Conservation (phyloP, 2,797 vertebrate species). For the Sternotherus odoratus region DNA sequence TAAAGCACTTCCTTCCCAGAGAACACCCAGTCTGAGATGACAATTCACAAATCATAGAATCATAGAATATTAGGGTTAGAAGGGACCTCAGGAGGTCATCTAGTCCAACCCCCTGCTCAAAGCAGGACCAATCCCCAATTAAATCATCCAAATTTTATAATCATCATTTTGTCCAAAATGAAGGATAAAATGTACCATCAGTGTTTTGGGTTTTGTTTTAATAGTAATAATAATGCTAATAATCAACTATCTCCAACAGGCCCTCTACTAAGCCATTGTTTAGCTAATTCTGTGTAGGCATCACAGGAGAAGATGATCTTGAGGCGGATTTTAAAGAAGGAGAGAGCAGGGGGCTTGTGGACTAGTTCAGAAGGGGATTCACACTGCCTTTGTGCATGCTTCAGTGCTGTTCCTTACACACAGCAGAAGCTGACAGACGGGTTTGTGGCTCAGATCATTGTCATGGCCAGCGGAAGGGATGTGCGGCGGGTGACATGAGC, state of each 20-base stretch:
- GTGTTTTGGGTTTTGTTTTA: not conserved
- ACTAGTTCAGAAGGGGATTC: not conserved
- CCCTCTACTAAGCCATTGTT: not conserved
- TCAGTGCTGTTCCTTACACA: not conserved
- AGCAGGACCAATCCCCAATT: no score
- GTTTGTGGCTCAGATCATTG: not conserved
- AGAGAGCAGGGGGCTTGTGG: not conserved
- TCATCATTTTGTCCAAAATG: not conserved
- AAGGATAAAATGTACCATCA: not conserved
- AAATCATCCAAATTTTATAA: no score
- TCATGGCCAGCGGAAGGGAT: not conserved
- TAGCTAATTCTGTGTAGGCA: not conserved
- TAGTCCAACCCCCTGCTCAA: no score
- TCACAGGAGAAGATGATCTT: not conserved
- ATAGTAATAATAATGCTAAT: not conserved
- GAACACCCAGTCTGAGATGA: not conserved
- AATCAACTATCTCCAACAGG: slow-evolving; percentile 5
- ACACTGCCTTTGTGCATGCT: not conserved
- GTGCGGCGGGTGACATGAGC: not conserved
- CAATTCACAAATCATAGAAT: not conserved
- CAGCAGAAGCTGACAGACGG: not conserved
- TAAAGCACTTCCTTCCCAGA: not conserved
- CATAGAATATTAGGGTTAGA: no score
- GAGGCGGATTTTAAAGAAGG: not conserved
- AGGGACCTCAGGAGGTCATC: no score